Evolutionary conservation across 2,797 vertebrate species (phyloP).

Genomic region (Malurus splendens): DNA sequence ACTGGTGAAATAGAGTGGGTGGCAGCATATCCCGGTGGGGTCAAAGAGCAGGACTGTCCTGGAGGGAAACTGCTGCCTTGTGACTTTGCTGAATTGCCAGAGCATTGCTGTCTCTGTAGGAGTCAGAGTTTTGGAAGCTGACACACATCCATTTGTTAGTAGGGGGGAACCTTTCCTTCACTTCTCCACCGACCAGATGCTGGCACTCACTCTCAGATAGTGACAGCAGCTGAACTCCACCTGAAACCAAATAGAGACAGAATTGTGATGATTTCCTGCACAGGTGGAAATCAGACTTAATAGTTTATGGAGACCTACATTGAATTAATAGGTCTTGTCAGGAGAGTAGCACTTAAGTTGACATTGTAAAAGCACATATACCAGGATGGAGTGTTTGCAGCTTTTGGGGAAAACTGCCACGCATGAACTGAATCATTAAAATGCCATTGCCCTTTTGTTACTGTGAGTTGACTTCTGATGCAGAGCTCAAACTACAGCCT

Average conservation of each 20-base stretch:
- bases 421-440: not conserved
- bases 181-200: not conserved
- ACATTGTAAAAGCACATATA: not conserved
- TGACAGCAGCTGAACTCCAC: not conserved
- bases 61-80: not conserved
- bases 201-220: not conserved
- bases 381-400: not conserved
- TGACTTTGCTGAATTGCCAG: not conserved
- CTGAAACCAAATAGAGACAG: not conserved
- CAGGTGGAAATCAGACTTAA: not conserved
- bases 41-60: not conserved
- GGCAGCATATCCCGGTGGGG: not conserved
- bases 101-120: not conserved
- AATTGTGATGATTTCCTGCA: not conserved
- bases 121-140: not conserved
- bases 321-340: not conserved
- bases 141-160: rapidly evolving
- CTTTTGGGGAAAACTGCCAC: not conserved
- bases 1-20: not conserved
- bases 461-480: not conserved
- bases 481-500: not conserved
- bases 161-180: not conserved
- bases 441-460: not conserved
- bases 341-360: not conserved
- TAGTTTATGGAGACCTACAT: not conserved